A percentile compares a stretch with the other conserved stretches of the same genome.
Conservation (phyloP, 2,888 invertebrate genomes). For the Himalopsyche japonica region DNA sequence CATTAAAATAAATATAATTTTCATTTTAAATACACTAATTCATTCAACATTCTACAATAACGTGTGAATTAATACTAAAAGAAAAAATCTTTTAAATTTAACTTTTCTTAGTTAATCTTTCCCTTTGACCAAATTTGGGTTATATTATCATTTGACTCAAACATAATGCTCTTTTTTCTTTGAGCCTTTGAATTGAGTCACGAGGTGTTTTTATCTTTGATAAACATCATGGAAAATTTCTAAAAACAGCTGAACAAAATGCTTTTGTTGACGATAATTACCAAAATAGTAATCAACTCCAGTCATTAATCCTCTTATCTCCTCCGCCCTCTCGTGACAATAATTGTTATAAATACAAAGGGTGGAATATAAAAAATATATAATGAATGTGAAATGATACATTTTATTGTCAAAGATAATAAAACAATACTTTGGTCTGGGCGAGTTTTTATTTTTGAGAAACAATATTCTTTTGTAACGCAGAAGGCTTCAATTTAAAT, state of each 20-base stretch:
- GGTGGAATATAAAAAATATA: not conserved
- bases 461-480: too few relatives aligned
- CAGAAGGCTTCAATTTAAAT: too few relatives aligned
- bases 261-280: not conserved
- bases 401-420: not conserved
- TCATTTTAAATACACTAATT: too few relatives aligned
- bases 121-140: not conserved
- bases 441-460: not conserved
- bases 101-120: too few relatives aligned
- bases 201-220: not conserved
- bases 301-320: not conserved
- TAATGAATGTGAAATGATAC: not conserved
- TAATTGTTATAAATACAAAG: not conserved
- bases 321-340: not conserved
- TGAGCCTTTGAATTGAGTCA: not conserved
- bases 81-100: too few relatives aligned
- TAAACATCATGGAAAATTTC: not conserved
- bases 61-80: too few relatives aligned
- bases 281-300: not conserved
- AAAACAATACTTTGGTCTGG: not conserved
- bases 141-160: not conserved
- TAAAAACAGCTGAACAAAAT: not conserved
- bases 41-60: too few relatives aligned
- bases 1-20: too few relatives aligned
- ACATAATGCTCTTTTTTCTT: not conserved